These are phyloP conservation scores for Branchinecta sandiegonensis DNA, from an alignment of 2,888 invertebrate species.

Conservation along the genomic window DNA sequence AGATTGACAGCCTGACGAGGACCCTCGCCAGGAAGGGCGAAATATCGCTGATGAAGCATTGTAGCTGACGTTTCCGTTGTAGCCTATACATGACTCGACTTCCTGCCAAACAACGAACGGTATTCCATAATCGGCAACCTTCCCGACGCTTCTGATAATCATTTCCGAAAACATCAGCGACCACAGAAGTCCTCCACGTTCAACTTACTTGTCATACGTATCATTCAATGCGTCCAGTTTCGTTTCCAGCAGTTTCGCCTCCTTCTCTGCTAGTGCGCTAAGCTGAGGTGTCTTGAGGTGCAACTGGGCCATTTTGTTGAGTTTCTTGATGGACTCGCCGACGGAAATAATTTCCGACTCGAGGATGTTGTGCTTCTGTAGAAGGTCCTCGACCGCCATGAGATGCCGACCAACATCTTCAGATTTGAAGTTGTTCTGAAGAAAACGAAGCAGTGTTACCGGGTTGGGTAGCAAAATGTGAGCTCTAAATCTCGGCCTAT, in stretches of 20 bases:
- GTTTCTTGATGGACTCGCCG: conserved; percentile 64
- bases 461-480: no score
- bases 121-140: no score
- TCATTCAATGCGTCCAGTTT: conserved; percentile 59
- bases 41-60: no score
- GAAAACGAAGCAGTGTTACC: no score
- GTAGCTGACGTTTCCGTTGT: no score
- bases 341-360: conserved; percentile 80
- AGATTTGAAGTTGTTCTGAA: conserved; percentile 52
- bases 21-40: no score
- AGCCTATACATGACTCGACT: no score
- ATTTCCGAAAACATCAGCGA: conserved; percentile 18
- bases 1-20: no score
- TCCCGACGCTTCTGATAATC: not conserved
- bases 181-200: not conserved
- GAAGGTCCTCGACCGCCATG: conserved; percentile 79
- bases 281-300: conserved; percentile 34
- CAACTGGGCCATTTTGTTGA: conserved; percentile 49
- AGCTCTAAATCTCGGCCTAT: no score
- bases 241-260: conserved; percentile 48
- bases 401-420: conserved; percentile 86
- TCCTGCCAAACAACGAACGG: no score
- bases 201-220: conserved; percentile 53
- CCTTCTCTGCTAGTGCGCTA: conserved; percentile 43
- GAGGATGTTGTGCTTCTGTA: conserved; percentile 83